A percentile compares a stretch with the other conserved stretches of the same genome.
These are phyloP conservation scores for Acanthosepion esculentum DNA, from an alignment of 2,888 invertebrate species.

Conservation along the genomic window DNA sequence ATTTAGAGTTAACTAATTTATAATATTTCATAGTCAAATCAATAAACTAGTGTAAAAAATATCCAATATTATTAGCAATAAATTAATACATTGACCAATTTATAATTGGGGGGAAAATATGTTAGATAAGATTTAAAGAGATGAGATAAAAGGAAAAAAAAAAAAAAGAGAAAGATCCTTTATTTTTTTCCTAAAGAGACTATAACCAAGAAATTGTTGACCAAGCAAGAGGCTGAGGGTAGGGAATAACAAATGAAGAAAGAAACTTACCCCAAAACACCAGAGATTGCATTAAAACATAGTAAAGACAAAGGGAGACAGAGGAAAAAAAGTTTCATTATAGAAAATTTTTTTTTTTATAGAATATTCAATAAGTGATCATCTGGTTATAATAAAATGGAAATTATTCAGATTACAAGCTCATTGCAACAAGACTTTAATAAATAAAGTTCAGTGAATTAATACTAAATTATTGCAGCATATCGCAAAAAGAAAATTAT, in stretches of 20 bases:
- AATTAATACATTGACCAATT: not conserved
- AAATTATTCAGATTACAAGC: not conserved
- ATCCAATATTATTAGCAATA: not conserved
- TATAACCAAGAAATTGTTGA: conserved; percentile 21
- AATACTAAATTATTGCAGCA: not conserved
- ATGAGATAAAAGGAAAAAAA: not conserved
- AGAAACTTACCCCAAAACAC: not conserved
- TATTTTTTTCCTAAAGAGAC: not conserved
- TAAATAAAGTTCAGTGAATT: not conserved
- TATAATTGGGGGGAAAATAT: not conserved
- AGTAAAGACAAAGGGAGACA: not conserved
- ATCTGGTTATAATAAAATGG: not conserved
- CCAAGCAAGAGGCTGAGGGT: not conserved
- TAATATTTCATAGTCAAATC: not conserved
- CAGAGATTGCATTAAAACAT: conserved; percentile 33
- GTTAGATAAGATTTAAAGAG: not conserved
- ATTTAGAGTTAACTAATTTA: not conserved
- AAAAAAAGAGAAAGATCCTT: not conserved
- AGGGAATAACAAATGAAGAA: not conserved
- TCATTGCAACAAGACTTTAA: not conserved
- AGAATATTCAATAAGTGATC: not conserved
- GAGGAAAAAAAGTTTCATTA: not conserved
- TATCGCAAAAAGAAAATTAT: no score
- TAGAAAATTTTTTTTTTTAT: not conserved
- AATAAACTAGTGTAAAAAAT: not conserved